Base-by-base conservation (phyloP, 1,140 invertebrate species). In the Drosophila setifemur region DNA sequence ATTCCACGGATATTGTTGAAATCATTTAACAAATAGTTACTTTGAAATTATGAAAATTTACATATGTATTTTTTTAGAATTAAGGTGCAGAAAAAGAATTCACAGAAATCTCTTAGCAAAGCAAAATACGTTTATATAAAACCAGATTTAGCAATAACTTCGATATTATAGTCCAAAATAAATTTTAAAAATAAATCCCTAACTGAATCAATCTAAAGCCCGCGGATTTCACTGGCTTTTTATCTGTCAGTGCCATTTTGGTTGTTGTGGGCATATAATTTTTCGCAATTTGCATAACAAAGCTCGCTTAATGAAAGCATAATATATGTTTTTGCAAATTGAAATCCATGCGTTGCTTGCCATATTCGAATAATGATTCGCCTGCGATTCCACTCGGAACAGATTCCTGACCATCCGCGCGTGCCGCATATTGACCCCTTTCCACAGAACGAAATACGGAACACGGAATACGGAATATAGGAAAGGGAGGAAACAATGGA, bases 231-330 rank as follows among this genome's bases (percentile, higher is more conserved):
- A 16, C 1, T 48, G 21, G 9, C 8, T 26, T 42, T 11, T 0
- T 11, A 12, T 21, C 18, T 7, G 18, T 18, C 23, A 12, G 5
- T 12, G n/a, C 25, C 19, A 33, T 54, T 49, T 21, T 11, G 21
- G 21, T 39, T 48, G 50, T 58, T 54, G 35, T 16, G 5, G 48
- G 28, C 6, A 25, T 37, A 48, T 33, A 16, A 39, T 28, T 60
- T 53, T 31, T 19, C 14, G 18, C 9, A 39, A 78, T 78, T 79
- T 73, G 66, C 75, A 78, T 78, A 79, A 79, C 53, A 79, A 79
- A 64, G 48, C 47, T 9, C 16, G 16, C 8, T 25, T 79, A 74
- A 70, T 78, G 42, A 49, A 60, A 64, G 43, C 54, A 54, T 57
- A 69, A 73, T 69, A 77, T 33, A 26, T 50, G 18, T 37, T 78